Evolutionary conservation across 2,797 vertebrate species (phyloP).

Genomic region (Lates japonicus): DNA sequence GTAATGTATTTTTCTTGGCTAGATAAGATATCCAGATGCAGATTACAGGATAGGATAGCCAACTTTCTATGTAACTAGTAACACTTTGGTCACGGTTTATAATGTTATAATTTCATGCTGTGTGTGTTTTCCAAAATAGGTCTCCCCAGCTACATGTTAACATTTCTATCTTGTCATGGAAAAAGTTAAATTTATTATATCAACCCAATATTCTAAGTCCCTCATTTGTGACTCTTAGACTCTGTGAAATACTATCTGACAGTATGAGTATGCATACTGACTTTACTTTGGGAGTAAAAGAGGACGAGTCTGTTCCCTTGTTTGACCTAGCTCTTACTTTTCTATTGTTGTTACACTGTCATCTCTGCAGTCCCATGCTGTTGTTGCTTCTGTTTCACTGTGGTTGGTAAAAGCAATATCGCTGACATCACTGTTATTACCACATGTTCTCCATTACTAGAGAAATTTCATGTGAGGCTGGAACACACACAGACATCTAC

Average conservation of each 20-base stretch:
- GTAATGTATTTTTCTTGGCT: constrained; percentile 5
- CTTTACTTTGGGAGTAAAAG: background rate
- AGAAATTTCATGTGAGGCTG: constrained; percentile 55
- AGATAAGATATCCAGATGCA: background rate
- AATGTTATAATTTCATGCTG: background rate
- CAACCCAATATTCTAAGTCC: background rate
- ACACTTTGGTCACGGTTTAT: background rate
- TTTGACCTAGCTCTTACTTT: constrained; percentile 49
- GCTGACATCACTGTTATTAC: constrained; percentile 79
- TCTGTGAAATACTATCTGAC: background rate
- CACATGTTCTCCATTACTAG: constrained; percentile 76
- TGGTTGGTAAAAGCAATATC: constrained; percentile 64
- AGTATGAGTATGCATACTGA: background rate
- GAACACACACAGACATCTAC: constrained; percentile 33
- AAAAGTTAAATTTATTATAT: background rate
- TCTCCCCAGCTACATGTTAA: background rate
- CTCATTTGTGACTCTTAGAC: background rate
- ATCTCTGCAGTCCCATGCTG: constrained; percentile 65
- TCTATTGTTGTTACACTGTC: constrained; percentile 54
- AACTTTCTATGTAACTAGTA: background rate
- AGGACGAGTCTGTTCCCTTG: background rate
- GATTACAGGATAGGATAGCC: background rate
- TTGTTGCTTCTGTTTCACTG: constrained; percentile 72
- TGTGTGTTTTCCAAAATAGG: background rate
- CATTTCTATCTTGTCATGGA: background rate